Evolutionary conservation across 2,113 vertebrate species (phyloP), one percentile per base, ranked within the genome.

Genomic region (Hucho hucho): DNA sequence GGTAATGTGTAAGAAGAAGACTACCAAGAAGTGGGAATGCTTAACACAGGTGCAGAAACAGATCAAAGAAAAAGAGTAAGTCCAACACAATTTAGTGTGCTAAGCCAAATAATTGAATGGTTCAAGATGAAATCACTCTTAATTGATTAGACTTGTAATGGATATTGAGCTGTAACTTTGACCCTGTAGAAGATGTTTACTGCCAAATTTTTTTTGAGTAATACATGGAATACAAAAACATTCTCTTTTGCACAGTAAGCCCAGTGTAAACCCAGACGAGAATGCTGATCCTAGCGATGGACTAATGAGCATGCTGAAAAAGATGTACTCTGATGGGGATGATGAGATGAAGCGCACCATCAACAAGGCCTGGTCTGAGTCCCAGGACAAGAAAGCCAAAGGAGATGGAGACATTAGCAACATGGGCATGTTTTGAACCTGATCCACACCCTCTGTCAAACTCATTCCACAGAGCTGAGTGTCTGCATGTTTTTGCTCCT

Each of bases 311-410:
- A 95, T 99, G 86, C 84, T 99, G 72, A 98, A 97, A 84, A 98
- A 98, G 91, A 97, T 99, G 78, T 99, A 99, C 59, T 92, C 95
- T 0, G 97, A 99, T 11, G 98, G 98, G 58, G 96, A 99, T 9
- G 98, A 99, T 26, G 98, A 99, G 29, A 98, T 98, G 96, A 99
- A 97, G 81, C 94, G 97, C 86, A 97, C 96, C 67, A 96, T 99
- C 92, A 99, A 97, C 90, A 99, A 99, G 92, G 97, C 97, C 59
- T 99, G 97, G 97, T 92, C 95, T 9, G 97, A 99, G 87, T 98
- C 96, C 46, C 95, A 97, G 85, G 97, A 98, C 81, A 99, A 99
- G 91, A 97, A 97, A 87, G 84, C 90, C 58, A 95, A 90, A 92
- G 94, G 94, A 65, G 95, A 94, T 47, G 95, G 95, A 56, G 83